Evolutionary conservation across 2,113 vertebrate species (phyloP).

Genomic region (Tragulus kanchil): DNA sequence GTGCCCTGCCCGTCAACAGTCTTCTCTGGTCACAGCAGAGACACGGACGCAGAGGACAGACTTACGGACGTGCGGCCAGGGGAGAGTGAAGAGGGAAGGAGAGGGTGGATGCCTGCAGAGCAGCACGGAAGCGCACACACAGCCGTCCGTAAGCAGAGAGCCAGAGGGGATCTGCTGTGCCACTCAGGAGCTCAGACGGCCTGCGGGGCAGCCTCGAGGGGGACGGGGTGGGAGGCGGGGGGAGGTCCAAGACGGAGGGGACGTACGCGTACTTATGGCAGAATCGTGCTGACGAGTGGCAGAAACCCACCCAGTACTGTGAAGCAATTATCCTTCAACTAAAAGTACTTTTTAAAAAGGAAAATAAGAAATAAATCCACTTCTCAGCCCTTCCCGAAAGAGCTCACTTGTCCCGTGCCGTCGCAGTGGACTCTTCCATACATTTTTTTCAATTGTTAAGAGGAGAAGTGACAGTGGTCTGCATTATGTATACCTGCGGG

Average conservation of each 20-base stretch:
- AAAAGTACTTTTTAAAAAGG: background rate
- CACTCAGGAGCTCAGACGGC: background rate
- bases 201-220: background rate
- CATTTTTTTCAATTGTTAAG: background rate
- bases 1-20: accelerated
- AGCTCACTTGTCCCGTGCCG: background rate
- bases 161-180: background rate
- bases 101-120: background rate
- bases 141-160: accelerated
- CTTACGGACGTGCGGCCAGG: background rate
- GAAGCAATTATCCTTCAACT: background rate
- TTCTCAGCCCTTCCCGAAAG: background rate
- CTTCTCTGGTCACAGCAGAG: accelerated
- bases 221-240: background rate
- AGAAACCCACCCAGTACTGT: background rate
- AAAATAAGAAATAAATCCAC: background rate
- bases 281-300: accelerated
- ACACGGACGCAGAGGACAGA: background rate
- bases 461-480: background rate
- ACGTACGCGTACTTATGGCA: background rate
- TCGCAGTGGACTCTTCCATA: accelerated
- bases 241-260: background rate
- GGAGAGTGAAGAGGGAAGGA: no score
- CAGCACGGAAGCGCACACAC: accelerated
- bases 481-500: accelerated